Conservation (phyloP, 1,140 invertebrate species). For the Sarcophaga bullata region DNA sequence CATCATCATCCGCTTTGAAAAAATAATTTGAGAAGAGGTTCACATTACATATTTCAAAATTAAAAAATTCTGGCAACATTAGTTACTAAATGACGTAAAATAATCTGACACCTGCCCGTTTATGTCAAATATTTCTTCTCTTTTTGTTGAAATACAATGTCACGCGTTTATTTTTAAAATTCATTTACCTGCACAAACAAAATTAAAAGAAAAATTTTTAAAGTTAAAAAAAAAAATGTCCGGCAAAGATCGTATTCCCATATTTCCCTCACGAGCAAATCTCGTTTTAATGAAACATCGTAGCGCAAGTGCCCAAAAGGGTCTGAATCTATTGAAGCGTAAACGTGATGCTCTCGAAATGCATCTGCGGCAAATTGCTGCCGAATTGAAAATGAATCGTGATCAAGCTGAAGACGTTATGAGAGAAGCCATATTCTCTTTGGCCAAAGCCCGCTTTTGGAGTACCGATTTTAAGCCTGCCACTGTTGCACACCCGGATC, state of each 20-base stretch:
- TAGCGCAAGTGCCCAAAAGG: conserved; percentile 50
- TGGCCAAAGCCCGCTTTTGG: conserved; percentile 58
- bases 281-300: conserved; percentile 56
- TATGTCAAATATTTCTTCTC: too few relatives aligned
- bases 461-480: conserved; percentile 55
- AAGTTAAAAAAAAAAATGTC: conserved; percentile 46
- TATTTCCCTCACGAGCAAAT: conserved; percentile 60
- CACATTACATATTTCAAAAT: too few relatives aligned
- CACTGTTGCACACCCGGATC: conserved; percentile 45
- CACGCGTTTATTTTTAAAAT: too few relatives aligned
- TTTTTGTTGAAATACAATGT: too few relatives aligned
- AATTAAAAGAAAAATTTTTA: too few relatives aligned
- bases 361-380: conserved; percentile 50
- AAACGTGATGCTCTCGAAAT: conserved; percentile 61
- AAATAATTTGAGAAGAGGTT: too few relatives aligned
- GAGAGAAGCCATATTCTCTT: conserved; percentile 54
- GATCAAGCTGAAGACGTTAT: conserved; percentile 46
- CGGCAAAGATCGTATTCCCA: conserved; percentile 47
- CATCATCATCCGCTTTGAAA: too few relatives aligned
- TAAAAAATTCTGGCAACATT: too few relatives aligned
- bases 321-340: conserved; percentile 52
- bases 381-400: conserved; percentile 41
- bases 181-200: too few relatives aligned
- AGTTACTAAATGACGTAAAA: too few relatives aligned
- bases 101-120: too few relatives aligned